phyloP scores from a whole-genome alignment of 1,140 invertebrate species.

The Heliothis virescens region DNA sequence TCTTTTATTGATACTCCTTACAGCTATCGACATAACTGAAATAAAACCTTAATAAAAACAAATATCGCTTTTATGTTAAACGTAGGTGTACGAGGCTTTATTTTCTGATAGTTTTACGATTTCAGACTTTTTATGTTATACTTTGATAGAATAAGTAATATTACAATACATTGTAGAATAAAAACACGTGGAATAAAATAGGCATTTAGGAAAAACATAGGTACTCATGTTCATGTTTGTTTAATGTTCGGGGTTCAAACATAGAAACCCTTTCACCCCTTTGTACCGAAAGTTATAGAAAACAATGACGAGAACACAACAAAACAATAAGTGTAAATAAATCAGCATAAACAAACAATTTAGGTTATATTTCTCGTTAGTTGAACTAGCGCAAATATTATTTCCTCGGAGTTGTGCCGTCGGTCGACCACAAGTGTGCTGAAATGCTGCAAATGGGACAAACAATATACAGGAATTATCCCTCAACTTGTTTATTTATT shows the following conservation, averaged over 20 bases:
- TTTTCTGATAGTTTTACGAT: background rate
- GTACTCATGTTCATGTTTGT: too few species aligned
- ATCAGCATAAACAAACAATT: slow-evolving; percentile 30
- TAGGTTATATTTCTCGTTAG: slow-evolving; percentile 27
- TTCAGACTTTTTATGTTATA: background rate
- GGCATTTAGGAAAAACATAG: too few species aligned
- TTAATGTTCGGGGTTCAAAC: background rate
- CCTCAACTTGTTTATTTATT: slow-evolving; percentile 42
- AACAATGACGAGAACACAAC: background rate
- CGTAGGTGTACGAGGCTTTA: slow-evolving; percentile 6
- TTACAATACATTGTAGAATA: too few species aligned
- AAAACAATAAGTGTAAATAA: slow-evolving; percentile 21
- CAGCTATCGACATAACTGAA: slow-evolving; percentile 7
- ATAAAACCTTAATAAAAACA: background rate
- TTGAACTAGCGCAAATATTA: slow-evolving; percentile 26
- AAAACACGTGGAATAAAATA: too few species aligned
- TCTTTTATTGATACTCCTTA: slow-evolving; percentile 21
- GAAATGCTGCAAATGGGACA: slow-evolving; percentile 16
- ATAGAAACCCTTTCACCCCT: background rate
- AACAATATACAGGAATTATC: slow-evolving; percentile 24
- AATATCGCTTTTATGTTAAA: slow-evolving; percentile 6
- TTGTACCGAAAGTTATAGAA: background rate
- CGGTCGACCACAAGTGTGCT: slow-evolving; percentile 25
- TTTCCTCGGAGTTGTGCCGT: background rate
- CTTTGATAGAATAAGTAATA: too few species aligned